phyloP scores from a whole-genome alignment of 1,140 invertebrate species.

The Panulirus ornatus region DNA sequence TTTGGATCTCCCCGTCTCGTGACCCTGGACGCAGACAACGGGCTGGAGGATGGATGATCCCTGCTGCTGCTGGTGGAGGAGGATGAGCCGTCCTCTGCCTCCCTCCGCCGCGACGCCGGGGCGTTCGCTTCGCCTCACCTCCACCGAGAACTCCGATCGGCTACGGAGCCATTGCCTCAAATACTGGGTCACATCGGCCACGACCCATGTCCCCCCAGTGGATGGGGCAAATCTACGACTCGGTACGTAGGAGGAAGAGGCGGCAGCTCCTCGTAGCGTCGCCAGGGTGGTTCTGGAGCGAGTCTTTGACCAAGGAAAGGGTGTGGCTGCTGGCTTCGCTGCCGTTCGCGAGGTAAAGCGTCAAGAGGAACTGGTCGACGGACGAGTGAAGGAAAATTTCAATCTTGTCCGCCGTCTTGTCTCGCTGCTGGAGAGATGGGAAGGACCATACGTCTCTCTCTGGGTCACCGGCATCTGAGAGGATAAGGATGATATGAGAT shows the following conservation, averaged over 20 bases:
- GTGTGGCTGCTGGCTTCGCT: neutral
- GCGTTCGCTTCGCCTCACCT: neutral
- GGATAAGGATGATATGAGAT: neutral
- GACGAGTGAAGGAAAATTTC: neutral
- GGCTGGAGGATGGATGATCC: neutral
- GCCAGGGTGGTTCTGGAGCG: neutral
- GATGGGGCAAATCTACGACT: neutral
- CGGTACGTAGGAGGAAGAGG: neutral
- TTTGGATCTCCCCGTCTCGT: neutral
- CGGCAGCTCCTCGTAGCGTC: neutral
- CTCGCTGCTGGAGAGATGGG: neutral
- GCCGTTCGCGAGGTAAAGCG: neutral
- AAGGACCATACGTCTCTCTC: neutral
- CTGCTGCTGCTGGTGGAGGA: neutral
- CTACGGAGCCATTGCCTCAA: neutral
- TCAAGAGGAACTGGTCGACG: neutral
- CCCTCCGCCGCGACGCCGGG: neutral
- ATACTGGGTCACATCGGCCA: conserved; percentile 6
- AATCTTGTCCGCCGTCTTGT: neutral
- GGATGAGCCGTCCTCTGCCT: neutral
- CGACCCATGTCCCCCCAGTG: neutral
- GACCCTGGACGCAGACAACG: neutral
- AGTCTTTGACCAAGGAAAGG: neutral
- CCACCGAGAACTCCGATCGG: neutral
- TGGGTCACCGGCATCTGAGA: neutral